These are phyloP conservation scores for Prenolepis imparis DNA, from an alignment of 2,888 invertebrate genomes.

Conservation along the genomic window DNA sequence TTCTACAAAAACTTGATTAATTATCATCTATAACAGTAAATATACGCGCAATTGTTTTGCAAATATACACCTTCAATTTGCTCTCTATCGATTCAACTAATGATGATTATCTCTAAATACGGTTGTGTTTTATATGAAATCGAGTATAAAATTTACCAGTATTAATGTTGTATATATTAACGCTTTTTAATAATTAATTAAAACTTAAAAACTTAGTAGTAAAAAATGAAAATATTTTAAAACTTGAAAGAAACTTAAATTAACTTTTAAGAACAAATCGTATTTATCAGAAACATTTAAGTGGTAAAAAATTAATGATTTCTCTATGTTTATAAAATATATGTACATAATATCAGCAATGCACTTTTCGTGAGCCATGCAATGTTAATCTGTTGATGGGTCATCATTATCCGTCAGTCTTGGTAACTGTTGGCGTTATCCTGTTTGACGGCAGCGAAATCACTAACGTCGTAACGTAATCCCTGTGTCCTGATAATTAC, in stretches of 20 bases:
- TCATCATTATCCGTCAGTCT: constrained; percentile 9
- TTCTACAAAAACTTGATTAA: not conserved
- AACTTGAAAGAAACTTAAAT: not conserved
- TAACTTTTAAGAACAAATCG: not conserved
- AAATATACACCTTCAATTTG: not conserved
- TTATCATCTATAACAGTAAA: constrained; percentile 1
- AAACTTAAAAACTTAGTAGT: not conserved
- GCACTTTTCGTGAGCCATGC: not conserved
- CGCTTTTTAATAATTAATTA: not conserved
- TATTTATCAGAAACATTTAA: not conserved
- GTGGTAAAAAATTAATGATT: not conserved
- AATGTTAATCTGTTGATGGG: constrained; percentile 36
- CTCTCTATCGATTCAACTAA: not conserved
- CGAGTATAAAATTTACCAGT: not conserved
- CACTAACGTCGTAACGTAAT: constrained; percentile 62
- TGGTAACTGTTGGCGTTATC: constrained; percentile 59
- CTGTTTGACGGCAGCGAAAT: constrained; percentile 49
- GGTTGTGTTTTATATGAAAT: not conserved
- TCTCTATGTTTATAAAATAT: not conserved
- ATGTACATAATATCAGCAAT: not conserved
- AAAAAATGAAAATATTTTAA: not conserved
- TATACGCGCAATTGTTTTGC: not conserved
- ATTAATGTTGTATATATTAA: not conserved
- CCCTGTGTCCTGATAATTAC: constrained; percentile 63
- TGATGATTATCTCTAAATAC: not conserved